Evolutionary conservation across 2,888 invertebrate species (phyloP), one percentile per base, ranked within the genome.

Genomic region (Lutraria lutraria): DNA sequence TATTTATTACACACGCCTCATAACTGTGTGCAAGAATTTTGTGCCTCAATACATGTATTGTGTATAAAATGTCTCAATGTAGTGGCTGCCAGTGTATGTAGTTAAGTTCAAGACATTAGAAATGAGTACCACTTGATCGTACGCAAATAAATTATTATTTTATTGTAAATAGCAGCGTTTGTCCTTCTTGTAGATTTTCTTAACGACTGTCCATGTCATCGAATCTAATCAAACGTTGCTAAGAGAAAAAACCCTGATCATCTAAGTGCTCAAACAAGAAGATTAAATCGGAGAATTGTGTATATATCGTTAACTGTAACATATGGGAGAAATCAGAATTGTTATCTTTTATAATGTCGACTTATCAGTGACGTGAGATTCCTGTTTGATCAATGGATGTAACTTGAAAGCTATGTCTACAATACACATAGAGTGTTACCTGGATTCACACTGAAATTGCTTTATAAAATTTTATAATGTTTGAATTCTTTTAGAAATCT

Each of bases 291-390:
- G 25, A 68, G 2, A 25, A n/a, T 25, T 68, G 63, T 68, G 63
- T 68, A 68, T 68, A n/a, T 25, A 68, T 68, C 25, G 25, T 68
- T n/a, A 21, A 25, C n/a, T 68, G 63, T 68, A 68, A 68, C 63
- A 68, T 68, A 68, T 68, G 63, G 63, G 12, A 25, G 25, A 25
- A 68, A 25, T 25, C 63, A 25, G 63, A 13, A 25, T 25, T 68
- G 25, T 68, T 68, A 68, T 68, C 63, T 25, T 10, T 68, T 12
- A 25, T n/a, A 12, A n/a, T 25, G 12, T 25, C n/a, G n/a, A 10
- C n/a, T 68, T 68, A 68, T 68, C 63, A 68, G 21, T n/a, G 63
- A 68, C n/a, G n/a, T 63, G 63, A n/a, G 8, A n/a, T 56, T 56
- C 19, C 0, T 68, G 63, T 25, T 68, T 25, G 13, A 68, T 60